Base-by-base conservation (phyloP, 2,113 vertebrate genomes). In the Trematocara zebra region DNA sequence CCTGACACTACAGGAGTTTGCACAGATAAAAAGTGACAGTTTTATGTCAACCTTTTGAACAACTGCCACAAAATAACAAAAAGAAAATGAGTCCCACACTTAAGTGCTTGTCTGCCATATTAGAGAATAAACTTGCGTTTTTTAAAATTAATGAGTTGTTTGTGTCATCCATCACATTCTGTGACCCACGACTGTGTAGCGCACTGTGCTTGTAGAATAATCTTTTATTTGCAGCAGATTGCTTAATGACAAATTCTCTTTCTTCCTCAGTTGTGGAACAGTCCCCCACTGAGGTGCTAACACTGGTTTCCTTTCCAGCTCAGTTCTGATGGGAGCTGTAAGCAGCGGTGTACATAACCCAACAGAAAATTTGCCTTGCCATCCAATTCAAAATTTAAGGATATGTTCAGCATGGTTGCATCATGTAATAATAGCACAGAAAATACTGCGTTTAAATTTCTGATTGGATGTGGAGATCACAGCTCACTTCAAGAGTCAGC, bases 181-280 rank as follows among this genome's bases (percentile, higher is more conserved):
- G 57, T 85, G 64, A 76, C 78, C 61, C 52, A 26, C 9, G 54
- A 53, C 56, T 52, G 33, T n/a, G 51, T 56, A 49, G 6, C 37
- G 7, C 6, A 23, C 11, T 61, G 47, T 35, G 37, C 28, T 69
- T 56, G 33, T 11, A 8, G 26, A 79, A 33, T 10, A 54, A 53
- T 79, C 2, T 79, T 53, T 51, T 67, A 23, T 78, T 85, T 80
- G 14, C 3, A 12, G 20, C 12, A 37, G 42, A 85, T 12, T 69
- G 44, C n/a, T 23, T 51, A 33, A 53, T 79, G 56, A 85, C 33
- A 49, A 56, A 54, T 49, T 47, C 53, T 23, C 6, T n/a, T 54
- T 59, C 44, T 31, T 56, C 15, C 28, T 42, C 37, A 83, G 81
- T 53, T 56, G 51, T 12, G n/a, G 17, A 47, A 44, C 23, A 44